Evolutionary conservation across 2,113 vertebrate species (phyloP).

Genomic region (Urocitellus parryii): DNA sequence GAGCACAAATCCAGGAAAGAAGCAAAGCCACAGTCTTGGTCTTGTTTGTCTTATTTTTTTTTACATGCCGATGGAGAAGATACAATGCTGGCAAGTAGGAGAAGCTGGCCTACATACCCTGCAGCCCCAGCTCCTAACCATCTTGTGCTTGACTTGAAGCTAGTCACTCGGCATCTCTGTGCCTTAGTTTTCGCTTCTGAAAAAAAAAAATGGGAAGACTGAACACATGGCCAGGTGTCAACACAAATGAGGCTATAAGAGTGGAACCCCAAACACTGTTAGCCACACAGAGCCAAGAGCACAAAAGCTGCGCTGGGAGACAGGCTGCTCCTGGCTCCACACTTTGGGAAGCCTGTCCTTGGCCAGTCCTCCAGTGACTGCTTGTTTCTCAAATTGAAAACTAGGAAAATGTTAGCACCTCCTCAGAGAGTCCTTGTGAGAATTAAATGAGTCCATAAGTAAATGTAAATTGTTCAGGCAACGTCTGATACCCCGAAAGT

Average conservation of each 20-base stretch:
- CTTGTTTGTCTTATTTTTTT: background rate
- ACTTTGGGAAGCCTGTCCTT: background rate
- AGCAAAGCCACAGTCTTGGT: background rate
- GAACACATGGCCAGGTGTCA: background rate
- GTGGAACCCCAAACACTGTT: fast-evolving
- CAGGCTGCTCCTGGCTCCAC: background rate
- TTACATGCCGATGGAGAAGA: background rate
- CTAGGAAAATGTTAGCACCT: background rate
- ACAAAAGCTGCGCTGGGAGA: background rate
- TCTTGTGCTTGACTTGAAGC: background rate
- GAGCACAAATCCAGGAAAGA: background rate
- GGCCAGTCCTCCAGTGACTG: background rate
- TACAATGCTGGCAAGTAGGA: background rate
- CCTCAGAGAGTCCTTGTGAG: background rate
- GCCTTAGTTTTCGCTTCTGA: background rate
- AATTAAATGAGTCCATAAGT: background rate
- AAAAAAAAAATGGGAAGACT: background rate
- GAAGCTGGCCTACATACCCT: background rate
- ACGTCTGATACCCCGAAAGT: background rate
- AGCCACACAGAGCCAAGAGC: fast-evolving
- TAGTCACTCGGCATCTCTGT: background rate
- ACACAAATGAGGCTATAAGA: background rate
- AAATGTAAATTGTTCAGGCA: background rate
- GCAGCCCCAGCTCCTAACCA: background rate
- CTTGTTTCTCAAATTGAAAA: background rate